Percentiles rank a stretch among this genome's conserved stretches.
Conservation (phyloP, 1,140 invertebrate species). For the Zaprionus africanus region DNA sequence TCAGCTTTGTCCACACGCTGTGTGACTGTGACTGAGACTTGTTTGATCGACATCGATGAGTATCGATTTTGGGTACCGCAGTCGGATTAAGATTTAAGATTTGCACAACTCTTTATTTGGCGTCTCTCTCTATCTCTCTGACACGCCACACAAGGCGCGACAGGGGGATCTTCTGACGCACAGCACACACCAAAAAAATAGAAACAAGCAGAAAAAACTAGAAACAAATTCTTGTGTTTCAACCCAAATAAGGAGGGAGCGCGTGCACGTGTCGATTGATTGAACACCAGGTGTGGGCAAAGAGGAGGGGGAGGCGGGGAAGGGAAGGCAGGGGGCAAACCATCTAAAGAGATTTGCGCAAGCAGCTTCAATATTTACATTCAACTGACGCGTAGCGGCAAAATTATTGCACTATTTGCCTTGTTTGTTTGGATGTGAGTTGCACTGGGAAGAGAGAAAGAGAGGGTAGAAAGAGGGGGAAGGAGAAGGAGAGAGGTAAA, state of each 20-base stretch:
- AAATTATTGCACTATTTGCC: slow-evolving; percentile 34
- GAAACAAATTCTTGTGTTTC: slow-evolving; percentile 19
- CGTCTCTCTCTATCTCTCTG: neutral
- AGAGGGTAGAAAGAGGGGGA: too few species aligned
- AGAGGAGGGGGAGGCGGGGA: neutral
- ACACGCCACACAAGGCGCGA: neutral
- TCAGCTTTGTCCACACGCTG: slow-evolving; percentile 52
- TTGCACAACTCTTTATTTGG: neutral
- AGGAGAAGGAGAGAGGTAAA: neutral
- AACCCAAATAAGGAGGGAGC: slow-evolving; percentile 63
- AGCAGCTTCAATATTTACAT: slow-evolving; percentile 45
- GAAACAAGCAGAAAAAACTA: neutral
- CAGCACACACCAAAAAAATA: neutral
- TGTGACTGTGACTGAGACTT: neutral
- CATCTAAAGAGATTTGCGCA: slow-evolving; percentile 29
- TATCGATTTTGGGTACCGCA: slow-evolving; percentile 1
- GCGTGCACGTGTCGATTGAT: slow-evolving; percentile 58
- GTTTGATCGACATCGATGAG: slow-evolving; percentile 12
- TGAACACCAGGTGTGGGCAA: neutral
- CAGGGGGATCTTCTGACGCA: slow-evolving; percentile 46
- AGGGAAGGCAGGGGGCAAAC: neutral
- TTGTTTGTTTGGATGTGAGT: slow-evolving; percentile 23
- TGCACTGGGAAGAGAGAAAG: neutral
- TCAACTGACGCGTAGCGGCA: slow-evolving; percentile 12
- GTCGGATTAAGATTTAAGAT: neutral